Conservation (phyloP, 2,888 invertebrate species). For the Seira musarum region DNA sequence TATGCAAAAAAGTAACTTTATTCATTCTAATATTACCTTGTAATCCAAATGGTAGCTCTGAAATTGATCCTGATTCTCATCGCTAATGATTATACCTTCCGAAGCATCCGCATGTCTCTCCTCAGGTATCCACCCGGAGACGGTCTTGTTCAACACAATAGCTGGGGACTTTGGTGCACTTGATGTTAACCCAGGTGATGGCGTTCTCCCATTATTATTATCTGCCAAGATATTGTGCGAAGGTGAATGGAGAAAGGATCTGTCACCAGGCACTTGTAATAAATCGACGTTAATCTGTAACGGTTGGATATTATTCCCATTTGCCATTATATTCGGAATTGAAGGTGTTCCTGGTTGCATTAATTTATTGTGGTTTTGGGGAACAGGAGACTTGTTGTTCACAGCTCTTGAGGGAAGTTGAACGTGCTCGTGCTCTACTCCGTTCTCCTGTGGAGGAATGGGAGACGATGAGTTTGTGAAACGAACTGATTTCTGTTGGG, state of each 20-base stretch:
- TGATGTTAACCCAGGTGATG: conserved; percentile 38
- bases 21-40: conserved; percentile 29
- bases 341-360: no score
- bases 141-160: conserved; percentile 27
- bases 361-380: background rate
- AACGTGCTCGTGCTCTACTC: background rate
- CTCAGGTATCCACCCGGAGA: conserved; percentile 1
- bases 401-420: background rate
- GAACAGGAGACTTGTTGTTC: background rate
- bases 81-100: conserved; percentile 56
- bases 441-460: background rate
- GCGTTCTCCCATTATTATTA: conserved; percentile 40
- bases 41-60: conserved; percentile 69
- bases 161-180: conserved; percentile 38
- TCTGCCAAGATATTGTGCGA: conserved; percentile 35
- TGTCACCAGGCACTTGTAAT: conserved; percentile 46
- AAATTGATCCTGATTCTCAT: conserved; percentile 65
- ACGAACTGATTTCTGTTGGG: conserved; percentile 14
- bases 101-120: conserved; percentile 26
- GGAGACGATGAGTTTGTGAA: background rate
- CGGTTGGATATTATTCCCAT: conserved; percentile 37
- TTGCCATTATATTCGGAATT: conserved; percentile 36
- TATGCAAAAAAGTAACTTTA: background rate
- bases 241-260: conserved; percentile 45
- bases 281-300: conserved; percentile 37